A percentile compares a stretch with the other conserved stretches of the same genome.
These are phyloP conservation scores for human (Homo sapiens) DNA, from an alignment of 2,113 vertebrate species.

Conservation along the genomic window GRCh38 chr6:78290501-78291000, in stretches of 20 bases:
- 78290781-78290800: background rate
- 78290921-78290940: background rate
- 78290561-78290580: background rate
- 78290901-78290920: background rate
- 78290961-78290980: background rate
- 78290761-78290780: background rate
- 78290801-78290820: background rate
- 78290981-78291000: background rate
- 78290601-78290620: background rate
- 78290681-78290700: background rate
- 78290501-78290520: background rate
- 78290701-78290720: background rate
- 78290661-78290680: background rate
- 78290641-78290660: background rate
- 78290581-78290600: background rate
- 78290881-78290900: background rate
- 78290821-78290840: background rate
- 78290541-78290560: background rate
- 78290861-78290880: background rate
- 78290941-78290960: background rate
- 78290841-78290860: background rate
- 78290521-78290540: background rate
- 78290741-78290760: background rate
- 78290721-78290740: rapidly evolving
- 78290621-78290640: background rate